A percentile compares a stretch with the other conserved stretches of the same genome.
Conservation (phyloP, 2,113 vertebrate species). For the Grammomys dolichurus region DNA sequence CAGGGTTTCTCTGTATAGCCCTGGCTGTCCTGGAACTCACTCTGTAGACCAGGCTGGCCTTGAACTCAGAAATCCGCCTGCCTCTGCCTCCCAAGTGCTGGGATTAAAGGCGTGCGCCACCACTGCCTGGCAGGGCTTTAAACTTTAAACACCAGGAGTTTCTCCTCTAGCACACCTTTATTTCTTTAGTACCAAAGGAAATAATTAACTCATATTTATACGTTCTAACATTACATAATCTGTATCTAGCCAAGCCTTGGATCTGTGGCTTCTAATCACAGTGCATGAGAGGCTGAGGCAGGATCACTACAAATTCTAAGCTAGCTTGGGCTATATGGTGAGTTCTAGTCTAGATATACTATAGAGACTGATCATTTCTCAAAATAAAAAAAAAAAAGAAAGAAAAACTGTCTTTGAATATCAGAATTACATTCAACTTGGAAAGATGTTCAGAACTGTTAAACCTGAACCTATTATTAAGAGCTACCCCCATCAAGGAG, state of each 20-base stretch:
- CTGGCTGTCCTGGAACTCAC: too few relatives aligned
- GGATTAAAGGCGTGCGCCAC: too few relatives aligned
- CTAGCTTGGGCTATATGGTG: neutral
- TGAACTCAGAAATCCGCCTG: too few relatives aligned
- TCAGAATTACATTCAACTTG: neutral
- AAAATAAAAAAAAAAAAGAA: neutral
- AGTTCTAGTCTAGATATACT: neutral
- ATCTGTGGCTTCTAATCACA: neutral
- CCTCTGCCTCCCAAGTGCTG: too few relatives aligned
- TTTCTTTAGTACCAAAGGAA: slow-evolving; percentile 44
- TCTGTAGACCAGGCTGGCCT: too few relatives aligned
- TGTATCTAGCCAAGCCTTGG: neutral
- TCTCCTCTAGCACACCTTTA: neutral
- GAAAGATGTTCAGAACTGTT: neutral
- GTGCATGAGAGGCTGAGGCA: neutral
- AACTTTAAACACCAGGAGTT: neutral
- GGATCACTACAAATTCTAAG: neutral
- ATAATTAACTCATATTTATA: neutral
- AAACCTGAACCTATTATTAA: neutral
- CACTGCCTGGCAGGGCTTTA: neutral
- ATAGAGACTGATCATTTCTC: neutral
- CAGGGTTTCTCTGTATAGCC: too few relatives aligned
- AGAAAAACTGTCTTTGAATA: neutral
- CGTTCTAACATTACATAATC: neutral
- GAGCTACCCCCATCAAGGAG: too few relatives aligned